Base-by-base conservation (phyloP, 2,113 vertebrate genomes). In the Galeopterus variegatus region DNA sequence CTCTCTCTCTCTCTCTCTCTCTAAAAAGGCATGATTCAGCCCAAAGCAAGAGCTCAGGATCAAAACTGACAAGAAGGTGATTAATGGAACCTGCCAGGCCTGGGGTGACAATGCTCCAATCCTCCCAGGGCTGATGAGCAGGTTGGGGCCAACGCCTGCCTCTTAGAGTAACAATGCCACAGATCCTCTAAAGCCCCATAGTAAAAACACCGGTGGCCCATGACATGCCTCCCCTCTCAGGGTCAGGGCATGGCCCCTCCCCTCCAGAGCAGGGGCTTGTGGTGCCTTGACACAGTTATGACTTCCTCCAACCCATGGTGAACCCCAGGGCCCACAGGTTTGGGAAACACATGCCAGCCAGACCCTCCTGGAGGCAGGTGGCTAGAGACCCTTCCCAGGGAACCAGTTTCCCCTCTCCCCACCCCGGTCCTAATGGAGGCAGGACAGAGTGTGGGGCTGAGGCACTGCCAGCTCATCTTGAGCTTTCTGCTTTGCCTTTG, bases 51-150 rank as follows among this genome's bases (percentile, higher is more conserved):
- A 80, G 97, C 92, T 80, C 96, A 97, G n/a, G 94, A 97, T 98
- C 96, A 97, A 95, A 94, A 94, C 88, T 97, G 98, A 98, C 98
- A 92, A 79, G 17, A 95, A 97, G 97, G 94, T 97, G 97, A 98
- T 98, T 97, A 98, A 98, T 98, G 1, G 6, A 70, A 93, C 90
- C 98, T 98, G 98, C 97, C 97, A 97, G 56, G 90, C 96, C 96
- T 58, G 11, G 80, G 60, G 64, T 91, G 94, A 77, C 21, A 56
- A 75, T 96, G 62, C 97, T 96, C 91, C 75, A 58, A 45, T 52
- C 93, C 81, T 79, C 93, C 81, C 18, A 0, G 81, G 96, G 97
- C 97, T 95, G 94, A 90, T 5, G 15, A 96, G 97, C 98, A 97
- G 96, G 98, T 97, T 97, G 12, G 54, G 82, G 93, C 98, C 98